Base-by-base conservation (phyloP, 92 coral and sea anemone genomes). In the Virgularia gustaviana region DNA sequence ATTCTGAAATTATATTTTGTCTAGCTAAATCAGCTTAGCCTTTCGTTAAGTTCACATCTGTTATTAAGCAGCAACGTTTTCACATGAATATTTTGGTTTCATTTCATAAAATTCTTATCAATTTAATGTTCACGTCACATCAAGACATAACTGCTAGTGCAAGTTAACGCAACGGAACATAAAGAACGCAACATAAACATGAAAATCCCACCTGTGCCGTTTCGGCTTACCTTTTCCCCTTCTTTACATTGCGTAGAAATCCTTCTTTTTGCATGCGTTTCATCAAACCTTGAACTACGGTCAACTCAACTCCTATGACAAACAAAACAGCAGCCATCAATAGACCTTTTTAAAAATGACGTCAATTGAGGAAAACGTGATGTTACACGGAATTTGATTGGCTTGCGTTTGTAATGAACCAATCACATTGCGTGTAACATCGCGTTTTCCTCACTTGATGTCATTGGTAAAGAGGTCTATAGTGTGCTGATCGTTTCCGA, bases 221-320 rank as follows among this genome's bases (percentile, higher is more conserved):
- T 8, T 20, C 10, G 4, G 6, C 49, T 24, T 89, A 92, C 98
- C 98, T 87, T 81, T 92, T 92, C 38, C 98, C 98, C 72, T 86
- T 92, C 24, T 79, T 42, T 34, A 96, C 86, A 15, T 86, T 74
- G 32, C 95, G 83, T 23, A 92, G 63, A 59, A 77, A 92, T 23
- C 98, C 98, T 71, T 92, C 98, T 52, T 85, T 89, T 60, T 87
- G 91, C 82, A 92, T 78, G 62, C 91, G 82, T 60, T 82, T 85
- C 30, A 89, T 75, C 51, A 92, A 80, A 23, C 98, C 96, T 45
- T 86, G 96, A 0, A 96, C 98, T 30, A 89, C 95, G 55, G 75
- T 89, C 72, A 89, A 75, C 45, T 92, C 98, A 13, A 90, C 80
- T 16, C 95, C 98, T 92, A 19, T n/a, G n/a, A n/a, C 10, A 70